Base-by-base conservation (phyloP, 1,140 invertebrate species). In the Brachystomella parvula region DNA sequence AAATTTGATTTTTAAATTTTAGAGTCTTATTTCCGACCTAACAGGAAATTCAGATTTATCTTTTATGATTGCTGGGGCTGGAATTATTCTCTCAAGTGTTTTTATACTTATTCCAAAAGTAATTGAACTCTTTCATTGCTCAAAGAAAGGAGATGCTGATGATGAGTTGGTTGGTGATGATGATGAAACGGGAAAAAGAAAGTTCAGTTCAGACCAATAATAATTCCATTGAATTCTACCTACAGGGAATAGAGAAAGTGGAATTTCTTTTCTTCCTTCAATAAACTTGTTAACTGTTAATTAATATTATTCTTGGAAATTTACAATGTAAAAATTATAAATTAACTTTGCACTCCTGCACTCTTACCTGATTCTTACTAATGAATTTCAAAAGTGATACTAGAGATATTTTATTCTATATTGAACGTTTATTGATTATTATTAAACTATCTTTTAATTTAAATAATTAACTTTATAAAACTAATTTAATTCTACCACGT, bases 61-160 rank as follows among this genome's bases (percentile, higher is more conserved):
- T 39, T 73, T 73, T 44, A 12, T 65, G 30, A 65, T 71, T 31
- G 71, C 71, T 49, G 71, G 71, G 3, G 58, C 53, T 64, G 71
- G 71, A 3, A 70, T 73, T 35, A 63, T 73, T 47, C 35, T 64
- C 30, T 73, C 71, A 39, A 73, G 69, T 63, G 53, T 71, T 58
- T 73, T 73, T 53, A 68, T 73, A 30, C 61, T 73, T 15, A 66
- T 69, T 28, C 71, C 71, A 49, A 68, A 71, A 58, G 21, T 70
- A 31, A 67, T 67, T 62, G 49, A 15, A 9, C n/a, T n/a, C n/a
- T n/a, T n/a, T n/a, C 12, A 24, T 17, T 53, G 49, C 49, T 53
- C 49, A 53, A 53, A 53, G 9, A 21, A 6, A 6, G 57, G 26
- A 21, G 57, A 60, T 9, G 39, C n/a, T n/a, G 31, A 39, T 19